Conservation (phyloP, 2,888 invertebrate genomes). For the Zeuzera pyrina region DNA sequence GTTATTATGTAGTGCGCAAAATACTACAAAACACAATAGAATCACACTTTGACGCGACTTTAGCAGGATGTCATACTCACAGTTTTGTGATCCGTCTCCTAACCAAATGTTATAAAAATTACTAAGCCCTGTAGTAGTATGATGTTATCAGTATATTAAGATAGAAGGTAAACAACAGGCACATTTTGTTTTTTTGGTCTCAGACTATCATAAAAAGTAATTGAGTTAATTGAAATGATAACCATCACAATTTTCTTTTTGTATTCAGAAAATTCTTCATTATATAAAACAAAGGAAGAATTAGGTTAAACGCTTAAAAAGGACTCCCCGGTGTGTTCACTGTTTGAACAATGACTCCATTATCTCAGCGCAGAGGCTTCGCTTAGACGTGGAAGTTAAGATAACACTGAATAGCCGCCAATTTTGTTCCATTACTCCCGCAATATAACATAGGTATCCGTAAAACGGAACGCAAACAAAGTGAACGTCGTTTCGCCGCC, state of each 20-base stretch:
- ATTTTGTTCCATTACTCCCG: constrained; percentile 68
- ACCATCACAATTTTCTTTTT: constrained; percentile 5
- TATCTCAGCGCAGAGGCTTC: constrained; percentile 44
- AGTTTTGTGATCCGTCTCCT: too few species aligned
- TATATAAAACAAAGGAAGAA: constrained; percentile 37
- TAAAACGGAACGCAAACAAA: constrained; percentile 72
- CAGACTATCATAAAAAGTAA: too few species aligned
- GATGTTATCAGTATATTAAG: too few species aligned
- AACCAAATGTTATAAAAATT: too few species aligned
- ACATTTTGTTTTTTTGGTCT: too few species aligned
- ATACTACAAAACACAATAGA: too few species aligned
- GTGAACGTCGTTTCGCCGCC: constrained; percentile 66
- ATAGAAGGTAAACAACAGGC: too few species aligned
- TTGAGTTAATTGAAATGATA: too few species aligned
- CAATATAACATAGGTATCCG: constrained; percentile 59
- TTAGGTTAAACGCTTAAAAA: constrained; percentile 66
- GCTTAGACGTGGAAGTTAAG: constrained; percentile 49
- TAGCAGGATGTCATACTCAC: too few species aligned
- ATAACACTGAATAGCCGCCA: constrained; percentile 64
- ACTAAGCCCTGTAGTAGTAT: too few species aligned
- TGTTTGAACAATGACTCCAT: constrained; percentile 62
- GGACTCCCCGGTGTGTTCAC: constrained; percentile 38
- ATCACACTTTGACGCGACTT: too few species aligned
- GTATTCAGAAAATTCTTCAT: not conserved
- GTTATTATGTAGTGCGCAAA: too few species aligned